Evolutionary conservation across 30 jellyfish, hydroid and myxozoan genomes (phyloP), one percentile per base, ranked within the genome.

Genomic region (Cassiopea xamachana): DNA sequence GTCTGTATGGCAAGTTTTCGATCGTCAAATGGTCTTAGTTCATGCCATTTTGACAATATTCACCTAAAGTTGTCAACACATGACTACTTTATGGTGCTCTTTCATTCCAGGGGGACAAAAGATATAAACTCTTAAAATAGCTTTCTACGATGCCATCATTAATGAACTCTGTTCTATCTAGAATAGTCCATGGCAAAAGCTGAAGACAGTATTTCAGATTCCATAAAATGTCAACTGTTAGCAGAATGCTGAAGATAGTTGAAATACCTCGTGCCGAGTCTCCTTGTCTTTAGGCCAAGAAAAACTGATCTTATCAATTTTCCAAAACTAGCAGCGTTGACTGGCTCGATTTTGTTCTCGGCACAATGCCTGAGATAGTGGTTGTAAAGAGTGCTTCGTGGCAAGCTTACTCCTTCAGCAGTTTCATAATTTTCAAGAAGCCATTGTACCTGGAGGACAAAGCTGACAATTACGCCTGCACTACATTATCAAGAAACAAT

Each of bases 241-340:
- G 16, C 5, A 12, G 59, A 10, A 9, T 27, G 46, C 71, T 43
- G 79, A 8, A 19, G 6, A 1, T 46, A 27, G 15, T 2, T 16
- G 8, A 17, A 64, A 64, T 87, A 97, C 99, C 99, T 90, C 27
- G 99, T 97, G 12, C 99, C 99, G 61, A 97, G 96, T 75, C 99
- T 77, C 86, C 99, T 89, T 18, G 99, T 97, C 83, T 97, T 97
- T 73, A 97, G 83, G 7, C 98, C 98, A 85, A 93, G 93, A 78
- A 97, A 97, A 1, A 97, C 98, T 16, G 99, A 97, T 87, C 99
- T 74, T 79, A 97, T 97, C 72, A 97, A 85, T 69, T 97, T 97
- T 13, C 99, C 99, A 77, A 97, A 97, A 77, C 99, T 97, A 9
- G 99, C 99, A 4, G 99, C 98, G 79, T 97, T 97, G 71, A 97